Percentiles rank a stretch among this genome's conserved stretches.
These are phyloP conservation scores for Sebastiscus albofasciatus DNA, from an alignment of 2,797 vertebrate species.

Conservation along the genomic window DNA sequence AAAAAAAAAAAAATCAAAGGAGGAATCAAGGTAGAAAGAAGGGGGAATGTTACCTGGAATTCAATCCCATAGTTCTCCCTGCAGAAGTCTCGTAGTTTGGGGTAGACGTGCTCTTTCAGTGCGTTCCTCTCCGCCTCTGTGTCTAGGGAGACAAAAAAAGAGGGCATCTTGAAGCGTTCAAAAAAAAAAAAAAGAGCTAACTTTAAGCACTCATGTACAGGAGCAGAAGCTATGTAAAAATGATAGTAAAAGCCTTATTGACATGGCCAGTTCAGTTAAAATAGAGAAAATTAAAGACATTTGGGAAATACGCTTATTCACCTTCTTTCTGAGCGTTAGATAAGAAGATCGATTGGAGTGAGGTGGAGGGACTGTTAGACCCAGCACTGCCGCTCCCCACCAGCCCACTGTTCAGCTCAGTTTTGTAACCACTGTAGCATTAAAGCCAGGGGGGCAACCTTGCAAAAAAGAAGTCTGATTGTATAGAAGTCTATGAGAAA, in stretches of 20 bases:
- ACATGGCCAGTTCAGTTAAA: neutral
- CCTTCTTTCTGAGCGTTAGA: too few species aligned
- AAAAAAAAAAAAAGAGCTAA: neutral
- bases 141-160: conserved; percentile 81
- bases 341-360: too few species aligned
- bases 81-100: conserved; percentile 98
- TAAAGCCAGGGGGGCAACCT: too few species aligned
- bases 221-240: neutral
- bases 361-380: too few species aligned
- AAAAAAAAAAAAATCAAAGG: neutral
- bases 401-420: too few species aligned
- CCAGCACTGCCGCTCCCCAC: too few species aligned
- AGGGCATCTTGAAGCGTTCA: neutral
- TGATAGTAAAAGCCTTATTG: too few species aligned
- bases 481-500: too few species aligned
- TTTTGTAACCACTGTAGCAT: too few species aligned
- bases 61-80: conserved; percentile 99
- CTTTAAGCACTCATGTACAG: neutral
- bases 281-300: too few species aligned
- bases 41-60: conserved; percentile 90
- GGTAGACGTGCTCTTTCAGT: conserved; percentile 95
- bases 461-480: too few species aligned
- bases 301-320: too few species aligned
- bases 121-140: conserved; percentile 95
- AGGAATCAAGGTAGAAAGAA: neutral